Conservation (phyloP, 2,797 vertebrate genomes). For the Kryptopterus vitreolus region DNA sequence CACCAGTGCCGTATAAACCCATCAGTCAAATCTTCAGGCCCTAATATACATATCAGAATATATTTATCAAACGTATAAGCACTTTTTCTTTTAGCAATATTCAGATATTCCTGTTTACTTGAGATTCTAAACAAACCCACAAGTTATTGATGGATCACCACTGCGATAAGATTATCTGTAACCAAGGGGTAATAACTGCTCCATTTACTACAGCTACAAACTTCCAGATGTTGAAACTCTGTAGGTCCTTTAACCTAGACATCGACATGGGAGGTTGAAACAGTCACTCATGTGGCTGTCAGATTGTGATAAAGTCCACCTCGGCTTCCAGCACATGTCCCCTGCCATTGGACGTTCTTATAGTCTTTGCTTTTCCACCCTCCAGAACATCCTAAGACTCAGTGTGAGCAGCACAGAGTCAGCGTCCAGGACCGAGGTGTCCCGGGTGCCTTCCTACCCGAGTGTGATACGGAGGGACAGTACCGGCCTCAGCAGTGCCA, state of each 20-base stretch:
- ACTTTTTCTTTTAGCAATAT: not conserved
- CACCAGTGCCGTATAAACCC: no score
- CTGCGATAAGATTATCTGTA: not conserved
- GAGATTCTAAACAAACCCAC: not conserved
- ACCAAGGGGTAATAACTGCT: not conserved
- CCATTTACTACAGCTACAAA: not conserved
- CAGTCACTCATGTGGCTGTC: not conserved
- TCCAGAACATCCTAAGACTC: constrained; percentile 58
- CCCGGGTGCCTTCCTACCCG: constrained; percentile 52
- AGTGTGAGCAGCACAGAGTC: constrained; percentile 69
- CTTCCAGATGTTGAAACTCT: constrained; percentile 6
- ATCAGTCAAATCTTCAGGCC: no score
- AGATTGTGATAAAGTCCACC: not conserved
- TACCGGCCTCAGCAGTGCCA: constrained; percentile 78
- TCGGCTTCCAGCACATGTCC: not conserved
- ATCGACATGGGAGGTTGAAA: not conserved
- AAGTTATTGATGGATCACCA: not conserved
- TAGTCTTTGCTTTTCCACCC: constrained; percentile 20
- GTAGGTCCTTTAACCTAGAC: not conserved
- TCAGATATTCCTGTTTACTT: not conserved
- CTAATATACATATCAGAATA: no score
- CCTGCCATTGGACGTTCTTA: not conserved
- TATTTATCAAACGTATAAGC: no score
- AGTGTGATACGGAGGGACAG: constrained; percentile 64
- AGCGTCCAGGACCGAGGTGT: not conserved